phyloP scores from a whole-genome alignment of 2,888 invertebrate genomes.

The Isotomurus palustris region DNA sequence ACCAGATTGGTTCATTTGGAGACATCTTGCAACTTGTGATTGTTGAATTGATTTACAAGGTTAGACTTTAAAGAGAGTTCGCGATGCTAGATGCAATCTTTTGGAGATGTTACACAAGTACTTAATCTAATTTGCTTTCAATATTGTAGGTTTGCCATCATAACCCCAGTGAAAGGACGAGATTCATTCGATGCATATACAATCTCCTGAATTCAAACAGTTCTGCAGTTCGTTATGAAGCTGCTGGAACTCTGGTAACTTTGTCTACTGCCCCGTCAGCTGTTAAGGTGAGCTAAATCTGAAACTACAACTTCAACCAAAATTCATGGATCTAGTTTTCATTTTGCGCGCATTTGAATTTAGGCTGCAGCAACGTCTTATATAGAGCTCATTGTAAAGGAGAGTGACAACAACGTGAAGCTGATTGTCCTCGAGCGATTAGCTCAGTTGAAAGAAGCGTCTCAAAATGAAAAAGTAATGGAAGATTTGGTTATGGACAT shows the following conservation, averaged over 20 bases:
- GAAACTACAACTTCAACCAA: too few relatives aligned
- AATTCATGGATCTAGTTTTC: not conserved
- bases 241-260: constrained; percentile 95
- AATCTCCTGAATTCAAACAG: constrained; percentile 91
- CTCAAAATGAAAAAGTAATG: constrained; percentile 77
- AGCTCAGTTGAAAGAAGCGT: constrained; percentile 76
- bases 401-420: constrained; percentile 99
- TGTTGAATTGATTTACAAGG: constrained; percentile 98
- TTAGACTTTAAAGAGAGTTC: constrained; percentile 49
- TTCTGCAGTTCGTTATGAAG: constrained; percentile 96
- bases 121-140: not conserved
- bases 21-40: constrained; percentile 97
- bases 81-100: not conserved
- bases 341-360: too few relatives aligned
- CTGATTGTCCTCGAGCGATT: constrained; percentile 93
- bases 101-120: not conserved
- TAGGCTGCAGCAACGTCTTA: constrained; percentile 94
- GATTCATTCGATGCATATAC: constrained; percentile 98
- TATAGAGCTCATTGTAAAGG: constrained; percentile 98
- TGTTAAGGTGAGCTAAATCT: constrained; percentile 64
- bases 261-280: constrained; percentile 97
- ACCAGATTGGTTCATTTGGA: constrained; percentile 89
- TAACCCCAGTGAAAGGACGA: constrained; percentile 89
- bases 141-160: constrained; percentile 79
- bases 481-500: constrained; percentile 95